These are phyloP conservation scores for Anoplophora glabripennis DNA, from an alignment of 1,140 invertebrate genomes.

Conservation along the genomic window DNA sequence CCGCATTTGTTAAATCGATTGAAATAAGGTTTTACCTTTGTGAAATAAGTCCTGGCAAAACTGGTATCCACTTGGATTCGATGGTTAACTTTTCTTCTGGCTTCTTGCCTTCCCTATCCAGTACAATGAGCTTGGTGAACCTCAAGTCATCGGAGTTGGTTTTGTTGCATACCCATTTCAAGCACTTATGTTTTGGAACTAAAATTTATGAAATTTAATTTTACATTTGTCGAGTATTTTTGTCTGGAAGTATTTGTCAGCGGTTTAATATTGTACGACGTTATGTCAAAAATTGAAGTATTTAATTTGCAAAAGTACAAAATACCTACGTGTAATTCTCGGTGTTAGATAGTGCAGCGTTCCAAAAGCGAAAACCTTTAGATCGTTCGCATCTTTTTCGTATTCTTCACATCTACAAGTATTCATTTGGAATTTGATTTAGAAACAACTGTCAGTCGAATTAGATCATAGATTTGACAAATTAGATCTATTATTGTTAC, in stretches of 20 bases:
- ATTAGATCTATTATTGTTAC: no score
- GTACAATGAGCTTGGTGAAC: background rate
- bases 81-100: background rate
- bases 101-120: background rate
- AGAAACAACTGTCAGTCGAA: conserved; percentile 3
- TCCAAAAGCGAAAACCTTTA: no score
- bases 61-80: conserved; percentile 1
- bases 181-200: conserved; percentile 1
- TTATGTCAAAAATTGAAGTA: no score
- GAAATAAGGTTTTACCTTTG: conserved; percentile 2
- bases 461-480: background rate
- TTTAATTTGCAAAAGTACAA: no score
- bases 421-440: background rate
- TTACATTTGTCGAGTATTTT: no score
- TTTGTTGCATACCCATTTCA: background rate
- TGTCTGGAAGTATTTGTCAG: no score
- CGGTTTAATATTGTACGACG: no score
- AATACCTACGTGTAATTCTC: no score
- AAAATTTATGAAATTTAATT: background rate
- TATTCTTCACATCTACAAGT: no score
- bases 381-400: no score
- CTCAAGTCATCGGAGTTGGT: background rate
- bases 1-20: background rate
- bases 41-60: conserved; percentile 4
- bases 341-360: no score